Evolutionary conservation across 2,113 vertebrate genomes (phyloP), one percentile per base, ranked within the genome.

Genomic region (Emberiza fucata): DNA sequence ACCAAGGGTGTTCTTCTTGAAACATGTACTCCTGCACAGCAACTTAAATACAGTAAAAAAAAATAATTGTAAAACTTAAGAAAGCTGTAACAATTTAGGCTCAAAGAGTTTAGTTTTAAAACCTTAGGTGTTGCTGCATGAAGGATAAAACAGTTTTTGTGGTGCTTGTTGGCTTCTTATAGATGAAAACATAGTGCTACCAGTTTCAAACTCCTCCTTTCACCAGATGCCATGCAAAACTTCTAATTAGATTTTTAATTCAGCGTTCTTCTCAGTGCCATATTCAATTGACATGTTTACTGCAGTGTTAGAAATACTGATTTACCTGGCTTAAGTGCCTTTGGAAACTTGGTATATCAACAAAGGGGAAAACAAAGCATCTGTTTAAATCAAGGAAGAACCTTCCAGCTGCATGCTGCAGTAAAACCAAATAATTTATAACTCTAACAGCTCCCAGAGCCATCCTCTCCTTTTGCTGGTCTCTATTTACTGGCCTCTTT

Each of bases 301-400:
- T 84, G 53, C 61, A 73, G 63, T 17, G 14, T 40, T 72, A 68
- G 47, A 93, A 95, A 90, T 77, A 86, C 2, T 91, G 71, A 94
- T 96, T 95, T 88, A 93, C 73, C 56, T 92, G 75, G 37, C 21
- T 93, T 87, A 89, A 79, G 29, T 79, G 64, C 11, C 19, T 93
- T 87, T 42, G 6, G 20, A 66, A 25, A 53, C 57, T 88, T 79
- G n/a, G 64, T 37, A 85, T 65, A 28, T 68, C 37, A 95, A 24
- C 60, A 85, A 86, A 33, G 15, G 7, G 39, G 37, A 24, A 91
- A 92, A 77, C 11, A 66, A 77, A 85, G 19, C 31, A 79, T 63
- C 71, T 80, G 23, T 92, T 94, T 93, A 96, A 91, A 96, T 79
- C 94, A 96, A 79, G 27, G 45, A 86, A 90, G 48, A 91, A 69